These are phyloP conservation scores for Temnothorax curvispinosus DNA, from an alignment of 1,140 invertebrate species.

Conservation along the genomic window DNA sequence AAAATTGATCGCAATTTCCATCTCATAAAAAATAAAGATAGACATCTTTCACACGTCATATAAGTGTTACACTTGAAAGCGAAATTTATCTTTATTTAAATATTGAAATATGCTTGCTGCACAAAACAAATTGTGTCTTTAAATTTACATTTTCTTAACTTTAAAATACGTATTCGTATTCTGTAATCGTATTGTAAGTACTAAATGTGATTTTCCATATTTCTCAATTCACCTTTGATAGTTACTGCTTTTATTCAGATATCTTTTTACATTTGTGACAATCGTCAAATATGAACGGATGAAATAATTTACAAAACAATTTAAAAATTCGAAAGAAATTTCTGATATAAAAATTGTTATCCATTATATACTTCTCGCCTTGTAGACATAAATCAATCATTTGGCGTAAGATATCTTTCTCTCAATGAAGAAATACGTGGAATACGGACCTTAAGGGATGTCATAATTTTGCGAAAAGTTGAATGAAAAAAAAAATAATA, in stretches of 20 bases:
- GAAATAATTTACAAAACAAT: neutral
- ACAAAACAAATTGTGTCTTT: neutral
- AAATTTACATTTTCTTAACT: neutral
- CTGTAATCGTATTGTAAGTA: neutral
- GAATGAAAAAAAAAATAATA: neutral
- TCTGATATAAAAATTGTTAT: neutral
- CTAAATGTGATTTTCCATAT: neutral
- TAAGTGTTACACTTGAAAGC: neutral
- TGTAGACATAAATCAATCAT: constrained; percentile 4
- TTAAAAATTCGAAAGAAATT: neutral
- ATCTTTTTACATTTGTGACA: neutral
- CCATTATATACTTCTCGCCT: neutral
- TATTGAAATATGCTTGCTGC: neutral
- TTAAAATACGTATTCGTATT: neutral
- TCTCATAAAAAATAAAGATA: neutral
- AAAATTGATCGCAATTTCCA: neutral
- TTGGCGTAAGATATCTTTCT: neutral
- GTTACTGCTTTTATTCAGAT: neutral
- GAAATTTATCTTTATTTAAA: neutral
- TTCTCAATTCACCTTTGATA: neutral
- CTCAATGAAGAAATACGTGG: neutral
- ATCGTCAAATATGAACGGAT: neutral
- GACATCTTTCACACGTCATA: neutral
- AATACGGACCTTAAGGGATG: no score
- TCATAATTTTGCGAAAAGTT: neutral